Evolutionary conservation across 2,888 invertebrate species (phyloP).

Genomic region (Tridacna crocea): DNA sequence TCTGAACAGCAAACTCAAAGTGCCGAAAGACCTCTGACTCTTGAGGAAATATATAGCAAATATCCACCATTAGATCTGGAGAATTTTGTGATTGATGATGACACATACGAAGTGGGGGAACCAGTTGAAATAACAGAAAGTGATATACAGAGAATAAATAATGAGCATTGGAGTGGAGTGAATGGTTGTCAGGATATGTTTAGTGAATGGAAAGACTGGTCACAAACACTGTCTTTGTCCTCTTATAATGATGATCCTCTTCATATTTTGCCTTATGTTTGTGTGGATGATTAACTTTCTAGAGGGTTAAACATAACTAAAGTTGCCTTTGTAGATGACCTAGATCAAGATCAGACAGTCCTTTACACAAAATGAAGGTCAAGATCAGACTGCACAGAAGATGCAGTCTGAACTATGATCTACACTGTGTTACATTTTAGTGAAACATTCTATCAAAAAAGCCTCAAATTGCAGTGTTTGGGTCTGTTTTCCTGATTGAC

Average conservation of each 20-base stretch:
- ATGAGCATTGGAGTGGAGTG: slow-evolving; percentile 84
- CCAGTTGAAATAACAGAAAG: slow-evolving; percentile 69
- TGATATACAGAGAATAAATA: slow-evolving; percentile 80
- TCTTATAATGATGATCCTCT: slow-evolving; percentile 92
- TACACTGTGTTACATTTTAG: too few species aligned
- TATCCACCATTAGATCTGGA: slow-evolving; percentile 89
- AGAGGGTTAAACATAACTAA: not conserved
- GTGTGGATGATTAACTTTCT: slow-evolving; percentile 90
- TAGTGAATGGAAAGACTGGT: slow-evolving; percentile 94
- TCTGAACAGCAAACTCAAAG: slow-evolving; percentile 3
- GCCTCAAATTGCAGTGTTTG: too few species aligned
- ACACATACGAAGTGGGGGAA: slow-evolving; percentile 86
- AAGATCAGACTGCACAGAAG: too few species aligned
- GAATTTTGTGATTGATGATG: slow-evolving; percentile 84
- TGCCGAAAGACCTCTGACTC: slow-evolving; percentile 59
- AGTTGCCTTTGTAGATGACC: not conserved
- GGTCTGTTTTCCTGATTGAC: too few species aligned
- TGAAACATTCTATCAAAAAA: too few species aligned
- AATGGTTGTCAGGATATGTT: slow-evolving; percentile 85
- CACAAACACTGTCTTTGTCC: slow-evolving; percentile 91
- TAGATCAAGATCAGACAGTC: too few species aligned
- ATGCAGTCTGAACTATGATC: too few species aligned
- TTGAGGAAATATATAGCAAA: slow-evolving; percentile 86
- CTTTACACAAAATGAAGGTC: too few species aligned
- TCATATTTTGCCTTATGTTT: slow-evolving; percentile 97